A percentile compares a stretch with the other conserved stretches of the same genome.
These are phyloP conservation scores for Drosophila parvula DNA, from an alignment of 1,140 invertebrate genomes.

Conservation along the genomic window DNA sequence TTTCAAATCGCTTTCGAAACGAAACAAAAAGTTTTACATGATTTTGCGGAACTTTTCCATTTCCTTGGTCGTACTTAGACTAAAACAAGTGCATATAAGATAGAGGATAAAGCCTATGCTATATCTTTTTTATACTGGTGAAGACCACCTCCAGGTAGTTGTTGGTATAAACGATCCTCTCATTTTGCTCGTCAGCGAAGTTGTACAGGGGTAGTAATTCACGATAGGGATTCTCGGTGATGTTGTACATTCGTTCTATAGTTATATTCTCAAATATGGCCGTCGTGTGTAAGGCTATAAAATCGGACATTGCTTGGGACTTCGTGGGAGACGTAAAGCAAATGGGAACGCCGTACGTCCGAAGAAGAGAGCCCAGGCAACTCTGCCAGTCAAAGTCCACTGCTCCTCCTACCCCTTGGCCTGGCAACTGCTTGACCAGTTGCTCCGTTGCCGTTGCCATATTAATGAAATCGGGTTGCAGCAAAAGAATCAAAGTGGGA, in stretches of 20 bases:
- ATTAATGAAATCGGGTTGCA: constrained; percentile 44
- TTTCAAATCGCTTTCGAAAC: constrained; percentile 10
- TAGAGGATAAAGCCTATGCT: background rate
- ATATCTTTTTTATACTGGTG: constrained; percentile 9
- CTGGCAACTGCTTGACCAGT: constrained; percentile 8
- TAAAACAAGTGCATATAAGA: background rate
- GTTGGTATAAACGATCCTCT: constrained; percentile 51
- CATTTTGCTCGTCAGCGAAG: constrained; percentile 11
- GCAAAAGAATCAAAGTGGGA: constrained; percentile 48
- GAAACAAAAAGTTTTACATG: background rate
- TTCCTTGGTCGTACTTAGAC: background rate
- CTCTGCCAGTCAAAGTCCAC: constrained; percentile 17
- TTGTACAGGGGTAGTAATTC: constrained; percentile 56
- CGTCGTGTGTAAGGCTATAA: constrained; percentile 14
- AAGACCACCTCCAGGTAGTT: constrained; percentile 59
- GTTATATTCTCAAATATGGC: constrained; percentile 7
- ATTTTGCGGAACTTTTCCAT: background rate
- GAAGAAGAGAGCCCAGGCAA: constrained; percentile 19
- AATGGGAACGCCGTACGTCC: constrained; percentile 44
- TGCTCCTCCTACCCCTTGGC: background rate
- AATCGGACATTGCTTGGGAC: constrained; percentile 23
- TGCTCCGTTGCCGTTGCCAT: constrained; percentile 6
- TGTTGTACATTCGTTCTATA: constrained; percentile 21
- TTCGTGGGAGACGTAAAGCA: constrained; percentile 47
- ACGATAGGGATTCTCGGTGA: constrained; percentile 54